Conservation (phyloP, 2,113 vertebrate species). For the Oncorhynchus keta region DNA sequence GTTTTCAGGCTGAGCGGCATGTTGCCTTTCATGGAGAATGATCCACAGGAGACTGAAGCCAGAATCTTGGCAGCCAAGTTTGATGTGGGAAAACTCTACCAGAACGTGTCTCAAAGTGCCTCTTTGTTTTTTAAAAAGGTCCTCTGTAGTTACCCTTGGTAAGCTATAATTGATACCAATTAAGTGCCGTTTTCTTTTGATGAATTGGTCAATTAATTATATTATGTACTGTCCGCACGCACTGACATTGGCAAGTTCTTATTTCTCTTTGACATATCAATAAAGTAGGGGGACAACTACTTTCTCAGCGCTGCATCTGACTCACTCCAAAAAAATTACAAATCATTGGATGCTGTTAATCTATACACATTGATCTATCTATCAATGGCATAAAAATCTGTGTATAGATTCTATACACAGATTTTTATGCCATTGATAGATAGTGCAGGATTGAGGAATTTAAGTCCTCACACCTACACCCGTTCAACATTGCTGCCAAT, state of each 20-base stretch:
- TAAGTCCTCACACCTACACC: no score
- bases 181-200: no score
- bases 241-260: neutral
- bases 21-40: conserved; percentile 87
- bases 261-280: neutral
- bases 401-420: no score
- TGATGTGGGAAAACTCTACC: conserved; percentile 93
- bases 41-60: conserved; percentile 86
- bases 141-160: conserved; percentile 93
- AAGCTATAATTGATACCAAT: conserved; percentile 49
- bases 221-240: neutral
- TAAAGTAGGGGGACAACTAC: neutral
- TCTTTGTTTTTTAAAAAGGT: conserved; percentile 95
- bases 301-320: no score
- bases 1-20: conserved; percentile 88
- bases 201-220: neutral
- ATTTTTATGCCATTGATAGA: no score
- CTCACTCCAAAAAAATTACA: no score
- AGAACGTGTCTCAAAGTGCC: conserved; percentile 96
- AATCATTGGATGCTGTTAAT: no score
- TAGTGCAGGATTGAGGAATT: no score
- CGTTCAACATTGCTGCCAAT: no score
- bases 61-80: conserved; percentile 90
- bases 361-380: no score
- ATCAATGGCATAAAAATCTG: no score